Evolutionary conservation across 2,113 vertebrate species (phyloP).

Genomic region (Brevimyrus niger): DNA sequence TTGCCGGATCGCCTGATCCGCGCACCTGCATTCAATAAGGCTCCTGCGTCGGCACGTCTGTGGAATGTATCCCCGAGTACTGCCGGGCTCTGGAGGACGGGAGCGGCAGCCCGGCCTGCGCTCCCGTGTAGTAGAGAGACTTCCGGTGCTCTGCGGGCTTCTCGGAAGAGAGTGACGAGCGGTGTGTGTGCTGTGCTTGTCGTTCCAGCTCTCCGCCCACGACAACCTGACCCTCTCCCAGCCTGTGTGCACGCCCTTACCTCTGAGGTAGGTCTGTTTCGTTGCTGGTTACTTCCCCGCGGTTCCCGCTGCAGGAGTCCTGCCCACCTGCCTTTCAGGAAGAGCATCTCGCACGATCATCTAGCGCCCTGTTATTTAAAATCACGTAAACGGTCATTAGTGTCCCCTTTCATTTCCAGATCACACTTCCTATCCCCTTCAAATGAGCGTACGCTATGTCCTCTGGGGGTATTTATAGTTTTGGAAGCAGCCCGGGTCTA

Average conservation of each 20-base stretch:
- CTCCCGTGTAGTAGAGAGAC: not conserved
- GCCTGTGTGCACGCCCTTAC: conserved; percentile 90
- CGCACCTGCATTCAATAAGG: not conserved
- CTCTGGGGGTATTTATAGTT: not conserved
- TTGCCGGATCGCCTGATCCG: not conserved
- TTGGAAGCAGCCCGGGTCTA: not conserved
- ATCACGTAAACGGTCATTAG: not conserved
- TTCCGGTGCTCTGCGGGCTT: not conserved
- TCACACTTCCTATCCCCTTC: not conserved
- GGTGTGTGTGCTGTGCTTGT: conserved; percentile 13
- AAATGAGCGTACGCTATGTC: not conserved
- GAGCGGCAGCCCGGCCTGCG: not conserved
- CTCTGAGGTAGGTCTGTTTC: conserved; percentile 74
- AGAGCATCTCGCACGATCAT: not conserved
- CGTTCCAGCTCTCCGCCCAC: conserved; percentile 78
- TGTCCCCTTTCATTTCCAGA: not conserved
- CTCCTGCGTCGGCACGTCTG: not conserved
- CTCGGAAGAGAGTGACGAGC: not conserved
- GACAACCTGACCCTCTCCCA: conserved; percentile 91
- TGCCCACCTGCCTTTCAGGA: not conserved
- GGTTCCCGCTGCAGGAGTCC: not conserved
- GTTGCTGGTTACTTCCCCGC: not conserved
- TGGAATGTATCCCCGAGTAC: not conserved
- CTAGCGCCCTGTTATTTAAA: not conserved
- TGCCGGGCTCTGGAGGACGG: not conserved